phyloP scores from a whole-genome alignment of 2,888 invertebrate genomes.

The Nemapogon koenigi region DNA sequence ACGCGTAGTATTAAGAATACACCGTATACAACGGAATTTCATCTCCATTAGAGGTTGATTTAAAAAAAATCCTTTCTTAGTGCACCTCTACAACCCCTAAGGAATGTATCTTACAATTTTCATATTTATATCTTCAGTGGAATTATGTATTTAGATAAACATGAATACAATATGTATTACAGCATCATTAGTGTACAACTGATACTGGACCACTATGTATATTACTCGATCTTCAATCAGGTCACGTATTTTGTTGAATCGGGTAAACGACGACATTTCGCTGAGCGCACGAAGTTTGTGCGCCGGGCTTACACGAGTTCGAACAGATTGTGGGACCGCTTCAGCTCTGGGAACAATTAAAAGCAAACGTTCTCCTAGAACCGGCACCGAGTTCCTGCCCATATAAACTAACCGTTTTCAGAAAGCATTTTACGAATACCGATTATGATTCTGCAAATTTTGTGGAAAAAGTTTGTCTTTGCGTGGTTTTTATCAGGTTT shows the following conservation, averaged over 20 bases:
- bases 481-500: too few relatives aligned
- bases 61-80: too few relatives aligned
- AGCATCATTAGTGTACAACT: not conserved
- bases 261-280: constrained; percentile 35
- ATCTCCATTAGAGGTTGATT: too few relatives aligned
- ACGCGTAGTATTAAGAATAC: too few relatives aligned
- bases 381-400: constrained; percentile 1
- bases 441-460: too few relatives aligned
- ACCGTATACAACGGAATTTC: too few relatives aligned
- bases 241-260: constrained; percentile 29
- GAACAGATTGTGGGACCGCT: constrained; percentile 20
- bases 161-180: not conserved
- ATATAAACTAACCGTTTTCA: too few relatives aligned
- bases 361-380: constrained; percentile 26
- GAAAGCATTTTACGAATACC: too few relatives aligned
- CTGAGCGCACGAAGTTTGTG: constrained; percentile 31
- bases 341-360: constrained; percentile 30
- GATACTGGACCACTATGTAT: not conserved
- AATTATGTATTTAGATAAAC: not conserved
- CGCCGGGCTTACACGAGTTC: constrained; percentile 11
- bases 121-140: too few relatives aligned
- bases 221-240: constrained; percentile 26
- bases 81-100: too few relatives aligned
- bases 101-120: too few relatives aligned
- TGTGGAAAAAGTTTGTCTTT: too few relatives aligned